phyloP scores from a whole-genome alignment of 2,113 vertebrate genomes.

The Cathartes aura region DNA sequence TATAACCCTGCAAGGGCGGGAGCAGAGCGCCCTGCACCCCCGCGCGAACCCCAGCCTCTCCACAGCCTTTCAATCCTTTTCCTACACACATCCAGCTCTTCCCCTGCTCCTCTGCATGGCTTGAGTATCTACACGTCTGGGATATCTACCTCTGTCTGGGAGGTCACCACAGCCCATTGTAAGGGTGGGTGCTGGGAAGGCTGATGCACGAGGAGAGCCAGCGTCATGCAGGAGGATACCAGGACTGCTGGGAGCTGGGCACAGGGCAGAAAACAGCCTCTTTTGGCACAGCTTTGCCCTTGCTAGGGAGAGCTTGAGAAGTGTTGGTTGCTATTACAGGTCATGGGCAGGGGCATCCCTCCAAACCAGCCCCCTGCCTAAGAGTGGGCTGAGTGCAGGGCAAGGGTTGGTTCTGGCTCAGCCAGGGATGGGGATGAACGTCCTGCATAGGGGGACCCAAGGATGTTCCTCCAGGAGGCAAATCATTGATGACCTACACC shows the following conservation, averaged over 20 bases:
- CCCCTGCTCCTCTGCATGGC: neutral
- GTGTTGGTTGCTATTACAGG: neutral
- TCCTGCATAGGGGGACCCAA: neutral
- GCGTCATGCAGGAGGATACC: fast-evolving
- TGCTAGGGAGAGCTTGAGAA: neutral
- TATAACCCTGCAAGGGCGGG: neutral
- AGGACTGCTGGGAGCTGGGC: neutral
- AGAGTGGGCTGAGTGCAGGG: fast-evolving
- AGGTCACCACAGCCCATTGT: neutral
- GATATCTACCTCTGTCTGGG: neutral
- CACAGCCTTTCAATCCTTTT: neutral
- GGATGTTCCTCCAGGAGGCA: neutral
- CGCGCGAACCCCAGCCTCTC: neutral
- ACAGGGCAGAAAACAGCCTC: neutral
- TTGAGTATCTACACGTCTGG: neutral
- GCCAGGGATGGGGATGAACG: neutral
- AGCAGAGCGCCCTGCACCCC: neutral
- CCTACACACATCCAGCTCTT: neutral
- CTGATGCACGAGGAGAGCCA: neutral
- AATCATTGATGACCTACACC: neutral
- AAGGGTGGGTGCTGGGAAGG: neutral
- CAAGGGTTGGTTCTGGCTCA: neutral
- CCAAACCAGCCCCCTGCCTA: neutral
- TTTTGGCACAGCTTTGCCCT: neutral
- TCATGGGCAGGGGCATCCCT: neutral